A percentile compares a stretch with the other conserved stretches of the same genome.
Conservation (phyloP, 2,888 invertebrate genomes). For the Pseudococcus longispinus region DNA sequence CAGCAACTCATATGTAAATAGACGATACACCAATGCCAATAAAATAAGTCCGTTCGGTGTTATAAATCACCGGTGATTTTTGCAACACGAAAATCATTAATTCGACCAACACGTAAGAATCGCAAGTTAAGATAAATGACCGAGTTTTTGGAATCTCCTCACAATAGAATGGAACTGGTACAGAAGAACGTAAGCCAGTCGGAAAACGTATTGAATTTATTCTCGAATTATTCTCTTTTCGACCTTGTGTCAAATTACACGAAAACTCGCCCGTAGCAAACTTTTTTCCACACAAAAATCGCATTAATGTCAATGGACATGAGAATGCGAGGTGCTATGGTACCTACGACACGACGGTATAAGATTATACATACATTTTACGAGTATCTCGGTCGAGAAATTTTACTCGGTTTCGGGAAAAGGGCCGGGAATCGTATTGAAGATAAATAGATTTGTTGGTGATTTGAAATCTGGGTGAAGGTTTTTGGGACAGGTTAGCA, state of each 20-base stretch:
- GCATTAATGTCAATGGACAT: neutral
- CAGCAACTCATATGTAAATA: neutral
- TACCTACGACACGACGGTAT: neutral
- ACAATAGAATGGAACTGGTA: neutral
- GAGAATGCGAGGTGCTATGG: neutral
- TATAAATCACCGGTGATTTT: slow-evolving; percentile 17
- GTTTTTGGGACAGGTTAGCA: neutral
- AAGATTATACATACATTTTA: neutral
- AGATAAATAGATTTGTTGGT: neutral
- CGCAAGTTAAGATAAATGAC: slow-evolving; percentile 6
- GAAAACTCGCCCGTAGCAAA: neutral
- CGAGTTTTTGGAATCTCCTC: neutral
- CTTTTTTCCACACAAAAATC: neutral
- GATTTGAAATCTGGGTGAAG: neutral
- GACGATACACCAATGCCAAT: neutral
- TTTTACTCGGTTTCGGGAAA: neutral
- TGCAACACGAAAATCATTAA: neutral
- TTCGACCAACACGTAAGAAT: slow-evolving; percentile 4
- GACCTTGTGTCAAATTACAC: neutral
- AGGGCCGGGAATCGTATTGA: neutral
- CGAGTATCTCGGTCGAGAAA: neutral
- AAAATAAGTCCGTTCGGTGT: neutral
- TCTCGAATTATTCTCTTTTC: neutral
- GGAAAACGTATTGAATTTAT: neutral
- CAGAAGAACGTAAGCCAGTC: neutral